phyloP scores from a whole-genome alignment of 2,797 vertebrate species.

The Chromis chromis region DNA sequence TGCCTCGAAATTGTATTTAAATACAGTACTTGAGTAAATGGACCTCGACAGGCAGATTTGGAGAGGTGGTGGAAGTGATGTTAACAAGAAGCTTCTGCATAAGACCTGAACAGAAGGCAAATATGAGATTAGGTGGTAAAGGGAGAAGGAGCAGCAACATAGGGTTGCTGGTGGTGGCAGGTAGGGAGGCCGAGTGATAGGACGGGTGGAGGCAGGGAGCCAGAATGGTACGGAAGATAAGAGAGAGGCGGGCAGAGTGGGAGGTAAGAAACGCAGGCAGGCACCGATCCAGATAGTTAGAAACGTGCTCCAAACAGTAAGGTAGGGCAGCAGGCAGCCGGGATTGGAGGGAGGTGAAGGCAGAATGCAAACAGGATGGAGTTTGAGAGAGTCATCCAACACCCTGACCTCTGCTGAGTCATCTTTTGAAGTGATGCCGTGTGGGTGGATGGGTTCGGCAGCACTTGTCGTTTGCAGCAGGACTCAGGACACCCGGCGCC shows the following conservation, averaged over 20 bases:
- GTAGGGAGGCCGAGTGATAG: constrained; percentile 43
- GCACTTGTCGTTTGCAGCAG: constrained; percentile 49
- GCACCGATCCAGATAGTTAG: constrained; percentile 61
- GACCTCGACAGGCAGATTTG: not conserved
- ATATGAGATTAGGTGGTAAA: constrained; percentile 30
- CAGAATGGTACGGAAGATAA: constrained; percentile 58
- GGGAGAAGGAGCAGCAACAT: constrained; percentile 22
- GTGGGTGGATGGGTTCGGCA: constrained; percentile 57
- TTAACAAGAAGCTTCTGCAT: constrained; percentile 14
- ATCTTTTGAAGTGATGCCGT: constrained; percentile 58
- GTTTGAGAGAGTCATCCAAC: constrained; percentile 60
- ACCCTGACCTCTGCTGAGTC: constrained; percentile 75
- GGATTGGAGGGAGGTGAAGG: constrained; percentile 7
- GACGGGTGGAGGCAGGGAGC: constrained; percentile 53
- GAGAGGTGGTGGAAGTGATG: not conserved
- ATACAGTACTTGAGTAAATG: not conserved
- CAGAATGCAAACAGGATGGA: constrained; percentile 38
- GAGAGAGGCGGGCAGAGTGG: constrained; percentile 42
- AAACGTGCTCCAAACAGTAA: constrained; percentile 56
- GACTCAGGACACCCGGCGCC: constrained; percentile 40
- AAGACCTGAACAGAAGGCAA: constrained; percentile 32
- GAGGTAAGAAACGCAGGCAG: constrained; percentile 53
- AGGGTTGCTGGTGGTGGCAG: constrained; percentile 25
- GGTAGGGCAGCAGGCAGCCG: constrained; percentile 54
- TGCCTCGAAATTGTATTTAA: not conserved